Evolutionary conservation across 2,113 vertebrate species (phyloP).

Genomic region (Diadophis punctatus): DNA sequence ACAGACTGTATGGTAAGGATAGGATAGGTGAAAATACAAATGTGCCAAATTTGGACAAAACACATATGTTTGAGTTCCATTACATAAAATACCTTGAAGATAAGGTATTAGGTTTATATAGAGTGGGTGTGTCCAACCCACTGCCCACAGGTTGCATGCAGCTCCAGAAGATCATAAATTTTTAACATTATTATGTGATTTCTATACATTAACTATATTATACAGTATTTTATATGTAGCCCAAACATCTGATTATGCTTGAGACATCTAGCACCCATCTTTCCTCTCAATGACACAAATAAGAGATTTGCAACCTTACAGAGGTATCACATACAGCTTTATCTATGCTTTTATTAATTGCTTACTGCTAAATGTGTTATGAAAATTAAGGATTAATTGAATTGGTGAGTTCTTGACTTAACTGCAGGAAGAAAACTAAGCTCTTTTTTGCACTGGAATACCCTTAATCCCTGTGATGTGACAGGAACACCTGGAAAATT

Average conservation of each 20-base stretch:
- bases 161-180: too few relatives aligned
- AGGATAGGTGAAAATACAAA: not conserved
- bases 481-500: not conserved
- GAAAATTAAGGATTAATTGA: not conserved
- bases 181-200: too few relatives aligned
- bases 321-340: not conserved
- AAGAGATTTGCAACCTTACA: not conserved
- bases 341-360: not conserved
- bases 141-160: too few relatives aligned
- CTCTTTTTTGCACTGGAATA: not conserved
- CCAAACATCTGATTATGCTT: not conserved
- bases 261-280: not conserved
- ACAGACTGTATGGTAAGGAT: not conserved
- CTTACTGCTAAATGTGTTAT: not conserved
- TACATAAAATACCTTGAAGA: not conserved
- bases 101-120: not conserved
- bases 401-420: not conserved
- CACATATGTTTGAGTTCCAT: not conserved
- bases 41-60: not conserved
- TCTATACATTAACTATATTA: too few relatives aligned
- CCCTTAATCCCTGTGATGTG: not conserved
- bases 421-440: not conserved
- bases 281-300: not conserved
- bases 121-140: not conserved
- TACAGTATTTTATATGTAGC: too few relatives aligned